phyloP scores from a whole-genome alignment of 2,797 vertebrate species.

The Dromococcyx pavoninus region DNA sequence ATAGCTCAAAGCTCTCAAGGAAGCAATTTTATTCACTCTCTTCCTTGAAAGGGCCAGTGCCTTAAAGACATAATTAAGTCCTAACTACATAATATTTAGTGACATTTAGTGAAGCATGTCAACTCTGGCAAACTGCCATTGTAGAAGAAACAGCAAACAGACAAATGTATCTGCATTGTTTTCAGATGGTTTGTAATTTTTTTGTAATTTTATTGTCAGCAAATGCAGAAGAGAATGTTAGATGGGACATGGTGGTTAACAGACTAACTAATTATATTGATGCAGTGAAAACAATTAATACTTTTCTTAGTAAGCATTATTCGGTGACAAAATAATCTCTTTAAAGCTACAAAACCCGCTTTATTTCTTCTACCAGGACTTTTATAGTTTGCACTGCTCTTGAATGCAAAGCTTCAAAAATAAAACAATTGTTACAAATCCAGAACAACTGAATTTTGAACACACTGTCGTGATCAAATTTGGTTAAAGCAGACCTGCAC shows the following conservation, averaged over 20 bases:
- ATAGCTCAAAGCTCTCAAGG: slow-evolving; percentile 5
- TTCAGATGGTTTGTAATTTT: background rate
- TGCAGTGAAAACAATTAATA: slow-evolving; percentile 4
- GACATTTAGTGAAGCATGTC: slow-evolving; percentile 51
- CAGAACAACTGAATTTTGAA: background rate
- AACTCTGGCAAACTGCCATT: slow-evolving; percentile 34
- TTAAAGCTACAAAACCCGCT: background rate
- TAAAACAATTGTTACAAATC: background rate
- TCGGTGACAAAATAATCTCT: background rate
- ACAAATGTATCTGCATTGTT: slow-evolving; percentile 7
- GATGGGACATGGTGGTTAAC: background rate
- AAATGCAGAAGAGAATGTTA: background rate
- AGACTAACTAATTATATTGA: background rate
- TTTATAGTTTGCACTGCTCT: background rate
- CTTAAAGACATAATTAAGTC: slow-evolving; percentile 64
- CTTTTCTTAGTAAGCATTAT: background rate
- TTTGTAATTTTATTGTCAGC: slow-evolving; percentile 3
- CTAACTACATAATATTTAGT: slow-evolving; percentile 56
- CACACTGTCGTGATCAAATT: background rate
- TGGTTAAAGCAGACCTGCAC: background rate
- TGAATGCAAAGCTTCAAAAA: background rate
- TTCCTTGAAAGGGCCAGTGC: slow-evolving; percentile 26
- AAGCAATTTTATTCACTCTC: slow-evolving; percentile 18
- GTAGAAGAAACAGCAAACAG: background rate
- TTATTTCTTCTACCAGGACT: background rate